Evolutionary conservation across 2,797 vertebrate genomes (phyloP).

Genomic region (Diglossa cyanea): DNA sequence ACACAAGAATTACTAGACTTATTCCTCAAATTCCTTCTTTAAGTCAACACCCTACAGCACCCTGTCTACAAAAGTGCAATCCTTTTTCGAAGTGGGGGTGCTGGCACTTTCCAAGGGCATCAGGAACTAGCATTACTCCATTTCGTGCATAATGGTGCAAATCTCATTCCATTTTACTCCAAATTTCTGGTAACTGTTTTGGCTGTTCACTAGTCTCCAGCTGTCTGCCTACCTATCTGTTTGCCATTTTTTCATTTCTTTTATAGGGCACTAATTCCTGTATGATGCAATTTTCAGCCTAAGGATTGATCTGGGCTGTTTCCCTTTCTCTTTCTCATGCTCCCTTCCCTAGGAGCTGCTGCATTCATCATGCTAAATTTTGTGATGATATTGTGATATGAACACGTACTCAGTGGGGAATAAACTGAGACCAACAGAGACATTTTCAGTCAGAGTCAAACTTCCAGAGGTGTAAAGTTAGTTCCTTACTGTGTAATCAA

Average conservation of each 20-base stretch:
- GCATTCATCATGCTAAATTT: neutral
- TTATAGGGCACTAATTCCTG: neutral
- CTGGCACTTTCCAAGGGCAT: neutral
- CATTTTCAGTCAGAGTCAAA: conserved; percentile 27
- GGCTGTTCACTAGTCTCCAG: neutral
- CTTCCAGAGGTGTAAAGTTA: conserved; percentile 30
- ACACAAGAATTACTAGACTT: neutral
- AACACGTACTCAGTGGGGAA: neutral
- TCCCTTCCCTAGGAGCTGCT: neutral
- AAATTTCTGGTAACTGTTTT: neutral
- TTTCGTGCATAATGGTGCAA: neutral
- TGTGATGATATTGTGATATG: neutral
- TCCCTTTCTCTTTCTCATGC: neutral
- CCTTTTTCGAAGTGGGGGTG: neutral
- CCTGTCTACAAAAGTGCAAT: neutral
- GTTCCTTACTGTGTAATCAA: conserved; percentile 29
- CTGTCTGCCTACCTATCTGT: neutral
- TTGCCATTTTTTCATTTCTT: neutral
- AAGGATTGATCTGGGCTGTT: neutral
- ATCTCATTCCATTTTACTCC: neutral
- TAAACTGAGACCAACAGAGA: conserved; percentile 8
- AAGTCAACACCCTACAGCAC: neutral
- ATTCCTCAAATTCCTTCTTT: neutral
- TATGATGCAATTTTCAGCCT: neutral
- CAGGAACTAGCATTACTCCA: neutral